phyloP scores from a whole-genome alignment of 2,113 vertebrate genomes.

The Varanus komodoensis region DNA sequence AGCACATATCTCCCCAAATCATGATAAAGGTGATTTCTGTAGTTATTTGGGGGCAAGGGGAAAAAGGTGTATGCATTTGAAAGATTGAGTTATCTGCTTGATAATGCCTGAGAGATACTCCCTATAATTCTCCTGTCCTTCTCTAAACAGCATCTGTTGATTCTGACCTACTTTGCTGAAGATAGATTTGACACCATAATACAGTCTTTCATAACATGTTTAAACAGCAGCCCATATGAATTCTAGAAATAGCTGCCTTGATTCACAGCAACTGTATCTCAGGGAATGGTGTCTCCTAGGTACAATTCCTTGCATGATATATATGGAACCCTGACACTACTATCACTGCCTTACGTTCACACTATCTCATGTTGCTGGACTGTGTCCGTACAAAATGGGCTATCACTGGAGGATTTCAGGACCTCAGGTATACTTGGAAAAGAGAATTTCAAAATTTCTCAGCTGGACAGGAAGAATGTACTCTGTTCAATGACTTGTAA shows the following conservation, averaged over 20 bases:
- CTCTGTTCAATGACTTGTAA: not conserved
- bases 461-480: not conserved
- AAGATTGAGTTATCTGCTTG: conserved; percentile 46
- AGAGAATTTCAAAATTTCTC: not conserved
- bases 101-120: conserved; percentile 39
- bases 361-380: not conserved
- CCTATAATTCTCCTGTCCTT: conserved; percentile 15
- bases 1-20: conserved; percentile 7
- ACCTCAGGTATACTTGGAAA: not conserved
- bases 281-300: conserved; percentile 27
- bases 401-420: not conserved
- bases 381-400: not conserved
- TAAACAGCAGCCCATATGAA: not conserved
- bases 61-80: not conserved
- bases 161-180: conserved; percentile 41
- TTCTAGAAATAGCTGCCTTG: conserved; percentile 20
- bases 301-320: conserved; percentile 25
- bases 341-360: not conserved
- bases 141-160: conserved; percentile 29
- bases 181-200: conserved; percentile 1
- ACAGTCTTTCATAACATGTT: not conserved
- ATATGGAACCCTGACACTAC: not conserved
- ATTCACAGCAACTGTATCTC: conserved; percentile 8
- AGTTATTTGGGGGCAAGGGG: conserved; percentile 37
- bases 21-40: conserved; percentile 11